Evolutionary conservation across 2,888 invertebrate species (phyloP).

Genomic region (Meta bourneti): DNA sequence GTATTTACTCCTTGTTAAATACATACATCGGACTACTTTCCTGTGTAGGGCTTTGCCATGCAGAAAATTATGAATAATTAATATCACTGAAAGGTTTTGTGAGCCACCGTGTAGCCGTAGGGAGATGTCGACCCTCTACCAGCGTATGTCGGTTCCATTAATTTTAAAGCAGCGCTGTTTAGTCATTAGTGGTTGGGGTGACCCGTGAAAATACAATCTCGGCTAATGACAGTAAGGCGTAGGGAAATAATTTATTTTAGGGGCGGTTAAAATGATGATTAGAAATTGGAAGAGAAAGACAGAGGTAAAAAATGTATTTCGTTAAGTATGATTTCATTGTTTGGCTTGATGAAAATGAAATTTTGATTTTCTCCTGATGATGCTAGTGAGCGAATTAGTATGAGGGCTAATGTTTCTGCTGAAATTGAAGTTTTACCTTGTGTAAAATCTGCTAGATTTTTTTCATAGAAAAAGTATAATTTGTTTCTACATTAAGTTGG

Average conservation of each 20-base stretch:
- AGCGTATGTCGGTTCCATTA: constrained; percentile 51
- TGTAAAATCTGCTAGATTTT: neutral
- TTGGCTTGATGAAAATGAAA: neutral
- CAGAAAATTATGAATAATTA: constrained; percentile 70
- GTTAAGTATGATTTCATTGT: neutral
- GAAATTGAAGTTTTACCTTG: neutral
- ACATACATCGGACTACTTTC: constrained; percentile 19
- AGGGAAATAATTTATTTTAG: constrained; percentile 62
- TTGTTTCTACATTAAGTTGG: too few species aligned
- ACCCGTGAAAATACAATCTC: constrained; percentile 59
- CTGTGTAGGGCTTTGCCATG: constrained; percentile 18
- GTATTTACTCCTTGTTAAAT: constrained; percentile 56
- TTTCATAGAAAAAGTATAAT: too few species aligned
- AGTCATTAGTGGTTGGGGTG: constrained; percentile 54
- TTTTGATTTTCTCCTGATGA: neutral
- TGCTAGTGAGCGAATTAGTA: neutral
- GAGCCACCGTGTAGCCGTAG: neutral
- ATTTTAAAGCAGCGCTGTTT: constrained; percentile 65
- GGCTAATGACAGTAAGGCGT: constrained; percentile 60
- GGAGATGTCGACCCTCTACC: constrained; percentile 14
- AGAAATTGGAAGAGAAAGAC: constrained; percentile 22
- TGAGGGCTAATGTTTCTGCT: neutral
- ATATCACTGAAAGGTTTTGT: constrained; percentile 57
- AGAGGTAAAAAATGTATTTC: neutral
- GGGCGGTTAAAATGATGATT: constrained; percentile 44